A percentile compares a stretch with the other conserved stretches of the same genome.
Evolutionary conservation across 1,140 invertebrate genomes (phyloP).

Genomic region (Zaprionus ornatus): DNA sequence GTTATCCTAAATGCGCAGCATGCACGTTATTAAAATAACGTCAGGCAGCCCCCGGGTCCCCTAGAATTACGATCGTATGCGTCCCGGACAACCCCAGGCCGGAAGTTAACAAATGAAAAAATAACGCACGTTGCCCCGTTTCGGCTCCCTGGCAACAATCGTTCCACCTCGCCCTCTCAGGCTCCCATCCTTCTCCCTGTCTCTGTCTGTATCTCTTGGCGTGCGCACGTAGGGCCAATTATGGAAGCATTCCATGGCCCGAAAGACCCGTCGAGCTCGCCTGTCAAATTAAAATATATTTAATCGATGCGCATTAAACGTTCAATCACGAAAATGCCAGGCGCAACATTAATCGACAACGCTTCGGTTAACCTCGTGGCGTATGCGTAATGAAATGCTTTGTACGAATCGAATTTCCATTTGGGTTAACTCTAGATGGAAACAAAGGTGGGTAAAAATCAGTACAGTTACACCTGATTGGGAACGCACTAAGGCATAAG

Average conservation of each 20-base stretch:
- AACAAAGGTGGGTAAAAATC: too few species aligned
- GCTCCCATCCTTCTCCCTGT: background rate
- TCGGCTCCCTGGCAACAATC: background rate
- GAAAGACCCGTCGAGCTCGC: background rate
- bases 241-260: slow-evolving; percentile 15
- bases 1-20: slow-evolving; percentile 82
- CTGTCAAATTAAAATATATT: slow-evolving; percentile 34
- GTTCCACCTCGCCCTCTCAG: background rate
- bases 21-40: slow-evolving; percentile 81
- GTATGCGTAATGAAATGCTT: slow-evolving; percentile 31
- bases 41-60: slow-evolving; percentile 29
- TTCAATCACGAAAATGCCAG: slow-evolving; percentile 7
- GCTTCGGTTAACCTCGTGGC: background rate
- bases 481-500: too few species aligned
- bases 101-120: slow-evolving; percentile 56
- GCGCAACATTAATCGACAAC: slow-evolving; percentile 2
- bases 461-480: too few species aligned
- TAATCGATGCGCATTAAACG: slow-evolving; percentile 34
- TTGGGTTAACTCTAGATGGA: background rate
- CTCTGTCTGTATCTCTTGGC: background rate
- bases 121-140: slow-evolving; percentile 16
- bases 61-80: slow-evolving; percentile 19
- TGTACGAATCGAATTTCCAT: slow-evolving; percentile 1
- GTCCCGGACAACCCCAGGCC: slow-evolving; percentile 15
- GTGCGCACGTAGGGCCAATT: slow-evolving; percentile 42